Conservation (phyloP, 2,797 vertebrate species). For the Oreortyx pictus region DNA sequence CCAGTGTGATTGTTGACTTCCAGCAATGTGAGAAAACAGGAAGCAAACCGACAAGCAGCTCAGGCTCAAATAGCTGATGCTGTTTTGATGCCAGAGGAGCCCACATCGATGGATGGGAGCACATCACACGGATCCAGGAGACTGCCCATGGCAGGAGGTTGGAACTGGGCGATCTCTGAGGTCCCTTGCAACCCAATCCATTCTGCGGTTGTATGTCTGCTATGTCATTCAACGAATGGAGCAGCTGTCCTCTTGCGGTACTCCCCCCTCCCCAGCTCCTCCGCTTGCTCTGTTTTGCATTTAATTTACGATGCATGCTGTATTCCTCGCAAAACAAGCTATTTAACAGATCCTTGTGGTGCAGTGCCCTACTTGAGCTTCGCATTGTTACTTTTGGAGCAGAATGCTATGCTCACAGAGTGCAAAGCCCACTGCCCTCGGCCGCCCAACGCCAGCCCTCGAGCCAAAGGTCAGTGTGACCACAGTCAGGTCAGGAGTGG, state of each 20-base stretch:
- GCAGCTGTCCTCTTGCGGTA: not conserved
- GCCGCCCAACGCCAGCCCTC: fast-evolving
- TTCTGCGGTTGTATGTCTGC: too few relatives aligned
- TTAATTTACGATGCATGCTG: not conserved
- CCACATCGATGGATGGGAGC: not conserved
- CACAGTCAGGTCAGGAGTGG: not conserved
- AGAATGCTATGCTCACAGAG: not conserved
- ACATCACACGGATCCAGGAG: not conserved
- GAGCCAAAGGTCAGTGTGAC: slow-evolving; percentile 2
- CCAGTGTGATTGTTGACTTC: not conserved
- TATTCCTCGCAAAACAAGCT: not conserved
- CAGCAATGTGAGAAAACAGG: not conserved
- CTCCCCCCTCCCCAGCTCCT: not conserved
- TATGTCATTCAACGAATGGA: not conserved
- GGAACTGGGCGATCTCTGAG: too few relatives aligned
- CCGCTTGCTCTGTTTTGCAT: not conserved
- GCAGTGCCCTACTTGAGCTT: fast-evolving
- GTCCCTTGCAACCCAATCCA: too few relatives aligned
- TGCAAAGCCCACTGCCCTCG: not conserved
- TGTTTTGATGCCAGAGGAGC: not conserved
- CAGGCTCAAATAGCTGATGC: not conserved
- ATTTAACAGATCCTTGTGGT: not conserved
- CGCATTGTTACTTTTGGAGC: not conserved
- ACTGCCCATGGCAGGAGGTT: too few relatives aligned
- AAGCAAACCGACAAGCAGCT: not conserved